These are phyloP conservation scores for Spodoptera littoralis DNA, from an alignment of 2,888 invertebrate species.

Conservation along the genomic window DNA sequence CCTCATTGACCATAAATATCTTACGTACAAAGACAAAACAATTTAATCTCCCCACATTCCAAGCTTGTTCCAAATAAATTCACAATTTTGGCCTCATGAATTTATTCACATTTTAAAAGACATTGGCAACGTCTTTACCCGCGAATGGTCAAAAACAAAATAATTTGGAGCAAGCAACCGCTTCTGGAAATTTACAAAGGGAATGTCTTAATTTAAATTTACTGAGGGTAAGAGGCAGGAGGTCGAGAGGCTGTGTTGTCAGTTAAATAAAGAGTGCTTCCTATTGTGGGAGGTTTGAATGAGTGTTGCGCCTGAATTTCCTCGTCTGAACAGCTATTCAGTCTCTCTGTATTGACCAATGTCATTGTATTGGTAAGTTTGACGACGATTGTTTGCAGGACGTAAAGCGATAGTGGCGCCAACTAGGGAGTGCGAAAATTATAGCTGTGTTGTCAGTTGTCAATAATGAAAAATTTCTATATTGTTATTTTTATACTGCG, in stretches of 20 bases:
- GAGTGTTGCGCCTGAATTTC: no score
- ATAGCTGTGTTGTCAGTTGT: no score
- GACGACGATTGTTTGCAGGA: neutral
- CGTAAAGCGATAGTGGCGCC: no score
- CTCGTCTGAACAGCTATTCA: no score
- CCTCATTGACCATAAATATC: slow-evolving; percentile 50
- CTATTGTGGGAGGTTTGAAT: slow-evolving; percentile 12
- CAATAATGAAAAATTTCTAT: no score
- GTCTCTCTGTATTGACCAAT: no score
- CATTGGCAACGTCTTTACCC: slow-evolving; percentile 44
- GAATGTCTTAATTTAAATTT: slow-evolving; percentile 58
- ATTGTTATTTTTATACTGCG: no score
- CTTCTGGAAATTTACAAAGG: slow-evolving; percentile 53
- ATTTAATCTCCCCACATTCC: slow-evolving; percentile 42
- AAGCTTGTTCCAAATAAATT: slow-evolving; percentile 37
- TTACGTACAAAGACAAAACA: slow-evolving; percentile 42
- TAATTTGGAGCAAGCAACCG: slow-evolving; percentile 43
- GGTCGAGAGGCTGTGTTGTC: slow-evolving; percentile 40
- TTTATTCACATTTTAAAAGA: slow-evolving; percentile 48
- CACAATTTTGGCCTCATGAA: slow-evolving; percentile 34
- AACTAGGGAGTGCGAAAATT: no score
- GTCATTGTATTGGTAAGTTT: no score
- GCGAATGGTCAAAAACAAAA: slow-evolving; percentile 45
- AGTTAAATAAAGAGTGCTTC: slow-evolving; percentile 13
- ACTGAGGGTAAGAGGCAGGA: slow-evolving; percentile 31